phyloP scores from a whole-genome alignment of 2,113 vertebrate genomes.

The Colossoma macropomum region DNA sequence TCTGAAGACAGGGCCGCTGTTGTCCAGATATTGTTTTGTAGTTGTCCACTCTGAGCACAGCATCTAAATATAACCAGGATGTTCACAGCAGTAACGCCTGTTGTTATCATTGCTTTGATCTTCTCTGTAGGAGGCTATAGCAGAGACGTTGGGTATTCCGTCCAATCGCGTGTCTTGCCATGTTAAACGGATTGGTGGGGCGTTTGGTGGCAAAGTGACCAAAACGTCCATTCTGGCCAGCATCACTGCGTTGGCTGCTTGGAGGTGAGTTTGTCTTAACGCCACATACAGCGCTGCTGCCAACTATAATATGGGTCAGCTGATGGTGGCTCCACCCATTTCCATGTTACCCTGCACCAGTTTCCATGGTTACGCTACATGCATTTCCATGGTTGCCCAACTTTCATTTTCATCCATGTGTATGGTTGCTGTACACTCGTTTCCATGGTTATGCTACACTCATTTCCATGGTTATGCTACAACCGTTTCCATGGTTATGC shows the following conservation, averaged over 20 bases:
- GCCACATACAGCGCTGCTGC: too few species aligned
- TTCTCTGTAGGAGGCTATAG: constrained; percentile 71
- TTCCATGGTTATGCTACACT: too few species aligned
- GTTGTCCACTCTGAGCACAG: too few species aligned
- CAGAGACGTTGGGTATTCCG: constrained; percentile 78
- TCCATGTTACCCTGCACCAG: background rate
- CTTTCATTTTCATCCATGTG: too few species aligned
- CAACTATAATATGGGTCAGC: too few species aligned
- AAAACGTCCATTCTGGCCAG: constrained; percentile 75
- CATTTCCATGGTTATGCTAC: background rate
- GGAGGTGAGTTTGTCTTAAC: constrained; percentile 76
- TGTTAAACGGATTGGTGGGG: constrained; percentile 80
- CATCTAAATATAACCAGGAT: too few species aligned
- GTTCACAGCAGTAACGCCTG: background rate
- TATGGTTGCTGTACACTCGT: background rate
- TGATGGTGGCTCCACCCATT: background rate
- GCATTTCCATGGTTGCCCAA: background rate
- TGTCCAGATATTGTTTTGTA: too few species aligned
- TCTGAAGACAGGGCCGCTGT: too few species aligned
- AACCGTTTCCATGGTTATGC: too few species aligned
- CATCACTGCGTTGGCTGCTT: constrained; percentile 82
- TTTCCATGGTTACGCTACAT: background rate
- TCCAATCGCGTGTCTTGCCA: constrained; percentile 82
- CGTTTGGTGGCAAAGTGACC: constrained; percentile 82
- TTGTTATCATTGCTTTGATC: background rate